Evolutionary conservation across 2,797 vertebrate genomes (phyloP), one percentile per base, ranked within the genome.

Genomic region (Gymnodraco acuticeps): DNA sequence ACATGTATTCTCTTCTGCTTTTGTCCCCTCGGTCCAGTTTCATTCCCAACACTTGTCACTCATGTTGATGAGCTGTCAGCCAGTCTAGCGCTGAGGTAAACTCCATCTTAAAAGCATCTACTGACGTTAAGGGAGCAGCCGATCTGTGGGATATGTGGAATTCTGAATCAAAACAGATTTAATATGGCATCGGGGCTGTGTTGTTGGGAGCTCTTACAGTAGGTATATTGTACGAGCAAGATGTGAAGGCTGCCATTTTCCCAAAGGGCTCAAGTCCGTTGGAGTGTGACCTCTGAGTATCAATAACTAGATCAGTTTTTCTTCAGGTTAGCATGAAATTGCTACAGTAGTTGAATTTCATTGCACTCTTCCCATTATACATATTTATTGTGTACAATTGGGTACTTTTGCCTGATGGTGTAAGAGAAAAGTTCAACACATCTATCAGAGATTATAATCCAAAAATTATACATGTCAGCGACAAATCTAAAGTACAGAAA

Each of bases 1-100:
- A 47, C 64, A 45, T 54, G 6, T 59, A 42, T 68, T 53, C 47
- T 50, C 52, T 43, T 45, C 50, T 55, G 56, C 48, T 27, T 70
- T 2, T 5, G 33, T 60, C 73, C 68, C 53, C 38, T 15, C 20
- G 5, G 51, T 33, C 33, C 14, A 31, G 5, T 70, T 64, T 15
- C 5, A 1, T 1, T 45, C 33, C 58, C 23, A 12, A 10, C 19
- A 60, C 63, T 14, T 64, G 74, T 78, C 77, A 80, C 1, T 84
- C 80, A 75, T 20, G 53, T 64, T 76, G 81, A 86, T 15, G 48
- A 70, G 56, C 64, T 60, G 78, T 73, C 75, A 67, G 12, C 52
- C 3, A 3, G 41, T 38, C 27, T 38, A 52, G 19, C 7, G 10
- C 52, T 0, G 46, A 67, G 70, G 31, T 17, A 50, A 19, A 3